Evolutionary conservation across 2,113 vertebrate genomes (phyloP).

Genomic region (Acrocephalus kingi): DNA sequence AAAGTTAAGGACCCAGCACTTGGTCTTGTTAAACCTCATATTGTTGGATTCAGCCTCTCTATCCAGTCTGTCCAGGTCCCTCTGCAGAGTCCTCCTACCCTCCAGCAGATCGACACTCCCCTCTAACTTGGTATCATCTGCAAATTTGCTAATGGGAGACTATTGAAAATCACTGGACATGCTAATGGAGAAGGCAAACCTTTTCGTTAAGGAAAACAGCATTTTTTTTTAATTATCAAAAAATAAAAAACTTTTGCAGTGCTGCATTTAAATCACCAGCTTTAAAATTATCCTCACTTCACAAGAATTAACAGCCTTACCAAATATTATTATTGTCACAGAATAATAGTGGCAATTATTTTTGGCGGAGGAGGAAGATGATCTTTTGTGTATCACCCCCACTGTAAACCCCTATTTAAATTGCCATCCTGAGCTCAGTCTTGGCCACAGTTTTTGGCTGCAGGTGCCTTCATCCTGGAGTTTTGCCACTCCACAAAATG

Average conservation of each 20-base stretch:
- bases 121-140: background rate
- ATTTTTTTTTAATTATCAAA: background rate
- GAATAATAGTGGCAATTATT: background rate
- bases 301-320: background rate
- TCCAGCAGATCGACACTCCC: background rate
- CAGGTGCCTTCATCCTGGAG: slow-evolving; percentile 19
- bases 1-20: background rate
- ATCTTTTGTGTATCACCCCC: background rate
- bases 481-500: background rate
- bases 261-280: background rate
- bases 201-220: background rate
- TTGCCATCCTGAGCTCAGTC: background rate
- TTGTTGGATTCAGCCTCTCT: background rate
- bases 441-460: background rate
- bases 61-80: background rate
- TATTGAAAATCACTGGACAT: background rate
- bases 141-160: background rate
- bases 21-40: background rate
- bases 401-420: background rate
- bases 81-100: background rate
- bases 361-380: background rate
- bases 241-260: background rate
- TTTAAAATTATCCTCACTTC: background rate
- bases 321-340: background rate
- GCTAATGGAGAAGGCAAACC: background rate